phyloP scores from a whole-genome alignment of 2,797 vertebrate genomes.

The Catostomus latipinnis region DNA sequence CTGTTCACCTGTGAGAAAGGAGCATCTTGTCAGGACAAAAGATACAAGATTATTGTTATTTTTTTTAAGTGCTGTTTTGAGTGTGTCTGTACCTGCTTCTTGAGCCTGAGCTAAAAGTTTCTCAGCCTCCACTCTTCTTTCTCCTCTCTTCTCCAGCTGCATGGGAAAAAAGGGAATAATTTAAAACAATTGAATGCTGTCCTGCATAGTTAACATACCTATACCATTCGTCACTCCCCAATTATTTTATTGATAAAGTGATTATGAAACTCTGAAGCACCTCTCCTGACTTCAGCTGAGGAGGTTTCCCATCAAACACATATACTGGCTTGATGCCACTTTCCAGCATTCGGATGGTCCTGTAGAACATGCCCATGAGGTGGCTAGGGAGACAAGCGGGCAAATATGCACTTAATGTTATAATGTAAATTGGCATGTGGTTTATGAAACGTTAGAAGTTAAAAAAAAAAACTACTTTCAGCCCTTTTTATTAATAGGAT shows the following conservation, averaged over 20 bases:
- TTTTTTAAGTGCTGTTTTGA: too few species aligned
- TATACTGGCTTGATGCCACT: conserved; percentile 95
- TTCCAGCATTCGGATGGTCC: conserved; percentile 96
- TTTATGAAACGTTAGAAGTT: too few species aligned
- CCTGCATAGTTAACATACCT: background rate
- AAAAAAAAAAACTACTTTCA: too few species aligned
- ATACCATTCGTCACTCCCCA: background rate
- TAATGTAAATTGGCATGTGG: background rate
- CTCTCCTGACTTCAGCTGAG: conserved; percentile 92
- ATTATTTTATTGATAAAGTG: background rate
- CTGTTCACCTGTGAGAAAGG: conserved; percentile 76
- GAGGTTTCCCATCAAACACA: conserved; percentile 95
- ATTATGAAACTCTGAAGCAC: conserved; percentile 64
- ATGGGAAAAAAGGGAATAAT: background rate
- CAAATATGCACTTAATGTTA: background rate
- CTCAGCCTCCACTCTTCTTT: conserved; percentile 91
- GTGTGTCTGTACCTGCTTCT: conserved; percentile 78
- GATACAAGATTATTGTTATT: too few species aligned
- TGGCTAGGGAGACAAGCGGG: conserved; percentile 75
- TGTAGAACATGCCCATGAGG: conserved; percentile 99
- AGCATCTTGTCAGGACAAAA: background rate
- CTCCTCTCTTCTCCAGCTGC: conserved; percentile 86
- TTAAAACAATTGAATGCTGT: background rate
- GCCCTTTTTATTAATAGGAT: too few species aligned
- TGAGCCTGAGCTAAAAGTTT: conserved; percentile 90